Percentiles rank a stretch among this genome's conserved stretches.
These are phyloP conservation scores for Nerophis ophidion DNA, from an alignment of 2,113 vertebrate genomes.

Conservation along the genomic window DNA sequence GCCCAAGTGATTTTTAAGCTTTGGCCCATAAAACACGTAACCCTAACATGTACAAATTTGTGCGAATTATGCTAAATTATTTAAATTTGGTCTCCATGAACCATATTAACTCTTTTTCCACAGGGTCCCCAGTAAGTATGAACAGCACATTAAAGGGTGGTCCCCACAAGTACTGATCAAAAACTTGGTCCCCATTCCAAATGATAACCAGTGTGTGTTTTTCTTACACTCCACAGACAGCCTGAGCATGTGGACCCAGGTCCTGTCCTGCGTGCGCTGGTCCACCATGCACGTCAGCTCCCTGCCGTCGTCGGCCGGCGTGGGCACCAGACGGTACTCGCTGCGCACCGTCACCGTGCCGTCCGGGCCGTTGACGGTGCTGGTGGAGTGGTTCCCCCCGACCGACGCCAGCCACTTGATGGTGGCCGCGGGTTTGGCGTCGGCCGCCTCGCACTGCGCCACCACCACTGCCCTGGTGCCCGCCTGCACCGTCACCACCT, in stretches of 20 bases:
- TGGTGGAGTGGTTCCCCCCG: slow-evolving; percentile 54
- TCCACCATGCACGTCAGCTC: slow-evolving; percentile 64
- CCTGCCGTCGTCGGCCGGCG: slow-evolving; percentile 49
- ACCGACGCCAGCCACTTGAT: slow-evolving; percentile 71
- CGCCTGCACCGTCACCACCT: slow-evolving; percentile 59
- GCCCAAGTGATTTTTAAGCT: no score
- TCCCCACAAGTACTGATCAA: no score
- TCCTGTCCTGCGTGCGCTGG: slow-evolving; percentile 59
- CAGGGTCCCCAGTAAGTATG: no score
- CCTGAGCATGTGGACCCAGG: slow-evolving; percentile 44
- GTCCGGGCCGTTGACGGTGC: slow-evolving; percentile 43
- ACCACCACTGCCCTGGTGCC: slow-evolving; percentile 63
- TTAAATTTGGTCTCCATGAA: no score
- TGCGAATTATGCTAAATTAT: no score
- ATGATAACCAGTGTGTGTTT: neutral
- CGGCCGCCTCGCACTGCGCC: slow-evolving; percentile 72
- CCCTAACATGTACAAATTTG: no score
- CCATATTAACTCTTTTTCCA: no score
- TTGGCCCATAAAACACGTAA: no score
- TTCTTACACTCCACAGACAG: slow-evolving; percentile 72
- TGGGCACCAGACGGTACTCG: slow-evolving; percentile 68
- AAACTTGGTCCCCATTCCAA: no score
- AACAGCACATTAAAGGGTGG: no score
- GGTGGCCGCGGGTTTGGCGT: slow-evolving; percentile 72
- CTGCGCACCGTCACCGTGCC: slow-evolving; percentile 77